These are phyloP conservation scores for Ennomos quercinarius DNA, from an alignment of 2,888 invertebrate species.

Conservation along the genomic window DNA sequence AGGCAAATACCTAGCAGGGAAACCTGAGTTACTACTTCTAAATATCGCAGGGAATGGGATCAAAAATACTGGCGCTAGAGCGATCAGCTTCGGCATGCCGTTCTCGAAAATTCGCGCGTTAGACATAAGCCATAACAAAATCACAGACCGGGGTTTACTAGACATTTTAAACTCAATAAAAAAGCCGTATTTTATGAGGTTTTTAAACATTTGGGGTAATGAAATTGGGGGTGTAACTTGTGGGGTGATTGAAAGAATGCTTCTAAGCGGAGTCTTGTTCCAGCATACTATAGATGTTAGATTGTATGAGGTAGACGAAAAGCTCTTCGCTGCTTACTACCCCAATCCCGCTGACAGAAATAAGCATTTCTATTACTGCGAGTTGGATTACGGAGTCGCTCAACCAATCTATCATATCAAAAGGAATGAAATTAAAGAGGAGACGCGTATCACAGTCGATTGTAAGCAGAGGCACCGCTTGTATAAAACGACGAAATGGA, in stretches of 20 bases:
- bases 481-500: conserved; percentile 60
- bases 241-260: conserved; percentile 68
- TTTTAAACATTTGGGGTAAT: conserved; percentile 77
- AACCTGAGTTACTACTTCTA: conserved; percentile 78
- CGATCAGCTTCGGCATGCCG: conserved; percentile 82
- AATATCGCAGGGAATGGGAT: conserved; percentile 86
- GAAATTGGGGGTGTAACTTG: conserved; percentile 70
- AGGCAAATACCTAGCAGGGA: conserved; percentile 79
- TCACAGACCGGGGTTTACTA: conserved; percentile 81
- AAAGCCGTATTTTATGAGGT: conserved; percentile 73
- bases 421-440: conserved; percentile 57
- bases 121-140: conserved; percentile 84
- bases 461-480: conserved; percentile 67
- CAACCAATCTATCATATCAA: conserved; percentile 72
- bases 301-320: conserved; percentile 66
- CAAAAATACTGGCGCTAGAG: conserved; percentile 83
- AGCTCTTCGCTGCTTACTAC: conserved; percentile 68
- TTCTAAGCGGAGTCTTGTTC: conserved; percentile 62
- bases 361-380: conserved; percentile 84
- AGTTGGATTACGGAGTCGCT: conserved; percentile 73
- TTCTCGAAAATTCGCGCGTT: conserved; percentile 84
- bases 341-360: conserved; percentile 76
- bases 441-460: conserved; percentile 61
- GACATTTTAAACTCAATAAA: conserved; percentile 84
- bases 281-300: conserved; percentile 72